Conservation (phyloP, 2,797 vertebrate species). For the Sciurus vulgaris region DNA sequence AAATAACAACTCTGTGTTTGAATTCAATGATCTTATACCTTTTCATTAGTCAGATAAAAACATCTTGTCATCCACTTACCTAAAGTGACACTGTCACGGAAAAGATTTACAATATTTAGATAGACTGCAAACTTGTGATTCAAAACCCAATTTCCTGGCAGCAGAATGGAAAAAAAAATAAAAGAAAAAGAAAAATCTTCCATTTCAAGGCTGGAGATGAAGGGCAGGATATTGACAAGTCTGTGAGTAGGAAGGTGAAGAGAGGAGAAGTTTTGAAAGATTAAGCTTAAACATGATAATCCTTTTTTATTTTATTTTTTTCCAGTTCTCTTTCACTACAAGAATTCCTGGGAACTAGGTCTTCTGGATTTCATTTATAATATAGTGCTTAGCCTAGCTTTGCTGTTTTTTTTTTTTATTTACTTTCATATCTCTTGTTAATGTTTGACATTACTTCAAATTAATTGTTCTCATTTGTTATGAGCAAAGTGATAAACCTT, state of each 20-base stretch:
- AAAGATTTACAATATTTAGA: not conserved
- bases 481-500: not conserved
- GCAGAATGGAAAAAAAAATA: not conserved
- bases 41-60: not conserved
- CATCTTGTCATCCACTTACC: not conserved
- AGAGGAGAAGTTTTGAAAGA: not conserved
- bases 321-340: not conserved
- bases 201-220: too few relatives aligned
- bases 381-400: not conserved
- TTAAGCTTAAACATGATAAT: not conserved
- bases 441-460: not conserved
- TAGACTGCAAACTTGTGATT: not conserved
- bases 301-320: too few relatives aligned
- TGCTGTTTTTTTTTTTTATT: not conserved
- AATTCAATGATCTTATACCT: not conserved
- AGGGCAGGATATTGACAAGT: not conserved
- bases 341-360: not conserved
- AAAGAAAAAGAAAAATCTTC: slow-evolving; percentile 20
- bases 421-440: not conserved
- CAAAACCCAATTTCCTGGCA: not conserved
- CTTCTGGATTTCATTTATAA: not conserved
- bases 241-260: not conserved
- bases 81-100: not conserved
- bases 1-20: not conserved
- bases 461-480: not conserved